phyloP scores from a whole-genome alignment of 2,797 vertebrate species.

The Pagetopsis macropterus region DNA sequence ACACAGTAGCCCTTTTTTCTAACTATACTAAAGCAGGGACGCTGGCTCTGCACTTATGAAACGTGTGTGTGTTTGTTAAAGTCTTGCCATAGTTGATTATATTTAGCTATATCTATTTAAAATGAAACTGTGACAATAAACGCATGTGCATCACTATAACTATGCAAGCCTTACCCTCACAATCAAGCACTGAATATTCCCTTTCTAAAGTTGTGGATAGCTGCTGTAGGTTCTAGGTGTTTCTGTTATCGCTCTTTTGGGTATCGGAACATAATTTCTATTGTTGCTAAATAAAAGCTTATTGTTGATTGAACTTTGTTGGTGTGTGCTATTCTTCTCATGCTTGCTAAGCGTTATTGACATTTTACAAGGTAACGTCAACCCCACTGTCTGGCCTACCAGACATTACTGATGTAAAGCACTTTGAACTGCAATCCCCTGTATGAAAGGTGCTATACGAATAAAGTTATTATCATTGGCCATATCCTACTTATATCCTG shows the following conservation, averaged over 20 bases:
- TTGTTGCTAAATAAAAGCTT: slow-evolving; percentile 93
- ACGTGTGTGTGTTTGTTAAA: slow-evolving; percentile 40
- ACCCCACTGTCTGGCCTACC: neutral
- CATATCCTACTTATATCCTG: slow-evolving; percentile 1
- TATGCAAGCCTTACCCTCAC: slow-evolving; percentile 74
- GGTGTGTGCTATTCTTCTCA: neutral
- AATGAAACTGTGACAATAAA: slow-evolving; percentile 38
- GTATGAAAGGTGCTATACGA: no score
- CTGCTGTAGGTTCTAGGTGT: slow-evolving; percentile 26
- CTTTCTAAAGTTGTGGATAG: slow-evolving; percentile 47
- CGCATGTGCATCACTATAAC: slow-evolving; percentile 70
- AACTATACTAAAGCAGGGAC: slow-evolving; percentile 29
- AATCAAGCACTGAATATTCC: slow-evolving; percentile 52
- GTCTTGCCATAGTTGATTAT: slow-evolving; percentile 48
- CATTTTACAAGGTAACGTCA: neutral
- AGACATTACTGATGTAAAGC: no score
- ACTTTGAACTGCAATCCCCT: no score
- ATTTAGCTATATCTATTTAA: slow-evolving; percentile 39
- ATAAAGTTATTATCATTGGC: neutral
- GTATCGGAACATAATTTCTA: slow-evolving; percentile 83
- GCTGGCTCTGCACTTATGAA: slow-evolving; percentile 36
- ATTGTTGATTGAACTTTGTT: slow-evolving; percentile 46
- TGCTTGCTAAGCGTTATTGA: neutral
- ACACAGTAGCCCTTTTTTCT: slow-evolving; percentile 44
- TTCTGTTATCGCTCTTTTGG: slow-evolving; percentile 78